Conservation (phyloP, 2,113 vertebrate species). For the Leptobrachium leishanense region DNA sequence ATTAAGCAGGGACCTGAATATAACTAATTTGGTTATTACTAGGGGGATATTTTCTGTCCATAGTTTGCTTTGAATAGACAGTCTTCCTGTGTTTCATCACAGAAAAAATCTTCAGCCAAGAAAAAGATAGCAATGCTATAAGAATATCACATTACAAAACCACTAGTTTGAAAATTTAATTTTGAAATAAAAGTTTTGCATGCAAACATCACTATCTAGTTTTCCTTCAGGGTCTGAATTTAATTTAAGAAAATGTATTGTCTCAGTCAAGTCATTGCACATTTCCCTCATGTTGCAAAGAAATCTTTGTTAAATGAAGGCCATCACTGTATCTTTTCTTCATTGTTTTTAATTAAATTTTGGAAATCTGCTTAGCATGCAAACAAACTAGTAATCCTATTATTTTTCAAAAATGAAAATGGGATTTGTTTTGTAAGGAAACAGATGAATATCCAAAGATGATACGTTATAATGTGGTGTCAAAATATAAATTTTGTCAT, state of each 20-base stretch:
- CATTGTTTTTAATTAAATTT: slow-evolving; percentile 30
- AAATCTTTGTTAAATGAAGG: slow-evolving; percentile 33
- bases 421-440: slow-evolving; percentile 6
- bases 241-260: slow-evolving; percentile 48
- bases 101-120: slow-evolving; percentile 14
- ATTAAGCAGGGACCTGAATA: too few species aligned
- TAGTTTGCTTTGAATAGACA: not conserved
- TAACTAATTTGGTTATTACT: too few species aligned
- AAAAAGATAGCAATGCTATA: slow-evolving; percentile 15
- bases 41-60: not conserved
- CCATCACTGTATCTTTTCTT: slow-evolving; percentile 19
- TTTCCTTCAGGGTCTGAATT: slow-evolving; percentile 49
- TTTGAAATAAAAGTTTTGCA: slow-evolving; percentile 44
- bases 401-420: slow-evolving; percentile 22
- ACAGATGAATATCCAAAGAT: not conserved
- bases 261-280: slow-evolving; percentile 37
- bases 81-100: not conserved
- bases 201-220: slow-evolving; percentile 43
- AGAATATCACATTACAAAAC: slow-evolving; percentile 27
- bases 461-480: not conserved
- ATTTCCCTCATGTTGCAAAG: slow-evolving; percentile 34
- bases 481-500: not conserved
- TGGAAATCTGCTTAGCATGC: slow-evolving; percentile 4
- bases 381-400: slow-evolving; percentile 31
- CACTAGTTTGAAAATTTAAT: slow-evolving; percentile 31